Conservation (phyloP, 2,113 vertebrate genomes). For the Furnarius figulus region DNA sequence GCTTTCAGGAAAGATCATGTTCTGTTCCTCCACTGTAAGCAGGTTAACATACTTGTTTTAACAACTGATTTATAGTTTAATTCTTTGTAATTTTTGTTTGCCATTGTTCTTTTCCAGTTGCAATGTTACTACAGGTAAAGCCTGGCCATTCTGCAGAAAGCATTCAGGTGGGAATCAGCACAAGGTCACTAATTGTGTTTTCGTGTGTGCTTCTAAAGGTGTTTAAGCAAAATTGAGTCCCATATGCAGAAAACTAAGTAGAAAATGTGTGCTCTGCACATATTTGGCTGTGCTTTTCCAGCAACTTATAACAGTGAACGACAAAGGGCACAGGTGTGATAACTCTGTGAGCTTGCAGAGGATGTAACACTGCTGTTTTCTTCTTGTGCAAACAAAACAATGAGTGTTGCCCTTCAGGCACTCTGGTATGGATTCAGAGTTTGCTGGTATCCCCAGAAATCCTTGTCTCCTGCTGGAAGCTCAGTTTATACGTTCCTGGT, state of each 20-base stretch:
- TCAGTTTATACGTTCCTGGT: fast-evolving
- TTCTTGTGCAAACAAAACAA: neutral
- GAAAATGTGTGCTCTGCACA: neutral
- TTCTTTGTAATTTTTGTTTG: neutral
- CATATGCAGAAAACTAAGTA: neutral
- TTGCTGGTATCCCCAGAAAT: neutral
- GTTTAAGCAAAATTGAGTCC: neutral
- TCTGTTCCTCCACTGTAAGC: neutral
- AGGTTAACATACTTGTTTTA: neutral
- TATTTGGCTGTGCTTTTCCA: neutral
- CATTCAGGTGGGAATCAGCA: neutral
- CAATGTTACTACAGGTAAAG: neutral
- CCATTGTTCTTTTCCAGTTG: neutral
- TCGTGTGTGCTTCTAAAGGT: neutral
- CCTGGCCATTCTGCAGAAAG: neutral
- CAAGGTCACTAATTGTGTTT: neutral
- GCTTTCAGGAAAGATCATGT: neutral
- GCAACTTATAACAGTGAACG: neutral
- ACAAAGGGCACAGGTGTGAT: neutral
- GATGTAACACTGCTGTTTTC: neutral
- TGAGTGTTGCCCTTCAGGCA: neutral
- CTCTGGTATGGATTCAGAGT: fast-evolving
- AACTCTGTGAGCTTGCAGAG: neutral
- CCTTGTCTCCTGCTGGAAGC: neutral
- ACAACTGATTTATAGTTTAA: neutral